Conservation (phyloP, 2,888 invertebrate species). For the Eurytoma adleriae region DNA sequence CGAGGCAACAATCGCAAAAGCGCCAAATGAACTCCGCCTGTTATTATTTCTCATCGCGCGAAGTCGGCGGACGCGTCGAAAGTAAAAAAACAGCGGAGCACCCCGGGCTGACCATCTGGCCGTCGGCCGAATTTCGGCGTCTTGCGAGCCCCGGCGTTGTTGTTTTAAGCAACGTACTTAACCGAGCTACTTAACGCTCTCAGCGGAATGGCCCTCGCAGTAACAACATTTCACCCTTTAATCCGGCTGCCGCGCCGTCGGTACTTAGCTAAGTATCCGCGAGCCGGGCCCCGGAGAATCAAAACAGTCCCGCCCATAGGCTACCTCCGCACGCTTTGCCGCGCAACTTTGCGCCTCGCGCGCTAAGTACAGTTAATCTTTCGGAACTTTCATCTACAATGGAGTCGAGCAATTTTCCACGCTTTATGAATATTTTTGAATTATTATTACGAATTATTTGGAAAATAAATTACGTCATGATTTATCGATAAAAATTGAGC, state of each 20-base stretch:
- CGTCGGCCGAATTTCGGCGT: not conserved
- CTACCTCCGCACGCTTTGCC: not conserved
- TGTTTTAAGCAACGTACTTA: slow-evolving; percentile 76
- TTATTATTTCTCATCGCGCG: not conserved
- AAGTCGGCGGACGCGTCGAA: no score
- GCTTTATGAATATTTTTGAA: slow-evolving; percentile 21
- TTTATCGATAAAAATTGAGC: no score
- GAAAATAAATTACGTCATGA: no score
- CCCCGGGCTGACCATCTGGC: slow-evolving; percentile 44
- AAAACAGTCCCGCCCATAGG: slow-evolving; percentile 48
- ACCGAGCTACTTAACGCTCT: slow-evolving; percentile 74
- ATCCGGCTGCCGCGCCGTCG: slow-evolving; percentile 67
- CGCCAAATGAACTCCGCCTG: not conserved
- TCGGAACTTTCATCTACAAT: no score
- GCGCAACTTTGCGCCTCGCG: slow-evolving; percentile 31
- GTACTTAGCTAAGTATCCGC: slow-evolving; percentile 71
- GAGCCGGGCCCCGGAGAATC: slow-evolving; percentile 35
- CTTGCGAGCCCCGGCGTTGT: slow-evolving; percentile 65
- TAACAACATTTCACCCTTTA: slow-evolving; percentile 75
- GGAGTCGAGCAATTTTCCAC: no score
- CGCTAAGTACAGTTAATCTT: slow-evolving; percentile 3
- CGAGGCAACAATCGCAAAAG: not conserved
- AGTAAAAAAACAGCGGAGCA: not conserved
- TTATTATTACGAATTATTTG: no score
- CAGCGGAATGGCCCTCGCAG: slow-evolving; percentile 71